Conservation (phyloP, 2,113 vertebrate species). For the Brevimyrus niger region DNA sequence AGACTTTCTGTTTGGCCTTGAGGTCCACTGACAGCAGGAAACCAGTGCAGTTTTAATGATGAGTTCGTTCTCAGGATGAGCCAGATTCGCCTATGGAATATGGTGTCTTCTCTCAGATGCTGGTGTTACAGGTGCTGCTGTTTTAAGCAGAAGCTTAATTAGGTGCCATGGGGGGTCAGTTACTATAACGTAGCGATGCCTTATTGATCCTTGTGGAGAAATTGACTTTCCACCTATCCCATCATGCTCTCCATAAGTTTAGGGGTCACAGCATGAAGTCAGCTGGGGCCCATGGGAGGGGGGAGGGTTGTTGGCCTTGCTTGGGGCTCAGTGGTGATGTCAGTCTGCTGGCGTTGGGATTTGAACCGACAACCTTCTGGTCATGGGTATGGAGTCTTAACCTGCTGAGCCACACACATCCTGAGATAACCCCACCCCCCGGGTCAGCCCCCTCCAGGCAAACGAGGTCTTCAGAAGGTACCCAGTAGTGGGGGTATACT, state of each 20-base stretch:
- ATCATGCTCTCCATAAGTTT: not conserved
- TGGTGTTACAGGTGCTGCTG: not conserved
- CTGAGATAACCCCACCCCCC: no score
- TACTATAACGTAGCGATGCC: not conserved
- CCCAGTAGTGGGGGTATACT: not conserved
- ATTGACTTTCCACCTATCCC: not conserved
- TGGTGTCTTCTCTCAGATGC: not conserved
- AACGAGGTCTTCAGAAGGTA: not conserved
- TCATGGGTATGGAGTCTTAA: not conserved
- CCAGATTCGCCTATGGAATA: not conserved
- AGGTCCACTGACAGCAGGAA: not conserved
- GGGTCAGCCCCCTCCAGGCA: not conserved
- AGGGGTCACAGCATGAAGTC: not conserved
- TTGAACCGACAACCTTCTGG: not conserved
- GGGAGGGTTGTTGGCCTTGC: not conserved
- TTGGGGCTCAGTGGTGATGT: not conserved
- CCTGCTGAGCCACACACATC: not conserved
- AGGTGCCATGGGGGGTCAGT: not conserved
- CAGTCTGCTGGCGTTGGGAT: not conserved
- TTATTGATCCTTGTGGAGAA: not conserved
- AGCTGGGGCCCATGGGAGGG: no score
- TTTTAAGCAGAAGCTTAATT: not conserved
- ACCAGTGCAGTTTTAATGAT: not conserved
- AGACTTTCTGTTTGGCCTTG: not conserved
- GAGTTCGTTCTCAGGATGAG: not conserved